Evolutionary conservation across 2,888 invertebrate genomes (phyloP).

Genomic region (Steinernema scapterisci): DNA sequence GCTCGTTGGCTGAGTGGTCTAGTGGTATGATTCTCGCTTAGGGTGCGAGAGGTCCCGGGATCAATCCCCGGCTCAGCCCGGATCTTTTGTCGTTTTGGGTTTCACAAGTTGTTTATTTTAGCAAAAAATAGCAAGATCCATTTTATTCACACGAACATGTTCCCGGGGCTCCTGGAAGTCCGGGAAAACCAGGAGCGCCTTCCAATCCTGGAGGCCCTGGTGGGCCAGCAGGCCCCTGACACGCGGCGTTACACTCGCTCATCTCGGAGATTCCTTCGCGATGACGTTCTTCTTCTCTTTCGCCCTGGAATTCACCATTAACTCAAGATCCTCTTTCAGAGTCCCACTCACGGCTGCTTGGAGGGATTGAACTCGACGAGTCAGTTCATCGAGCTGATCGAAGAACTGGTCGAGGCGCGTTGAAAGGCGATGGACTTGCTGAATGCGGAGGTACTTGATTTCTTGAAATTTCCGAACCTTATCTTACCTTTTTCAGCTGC

Average conservation of each 20-base stretch:
- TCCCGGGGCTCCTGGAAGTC: neutral
- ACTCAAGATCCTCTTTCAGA: too few relatives aligned
- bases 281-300: neutral
- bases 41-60: constrained; percentile 63
- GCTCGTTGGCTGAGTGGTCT: constrained; percentile 53
- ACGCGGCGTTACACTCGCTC: neutral
- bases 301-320: neutral
- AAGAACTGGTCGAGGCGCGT: neutral
- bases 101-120: neutral
- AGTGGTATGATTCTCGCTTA: constrained; percentile 63
- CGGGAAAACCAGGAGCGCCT: neutral
- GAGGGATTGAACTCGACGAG: constrained; percentile 1
- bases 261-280: constrained; percentile 11
- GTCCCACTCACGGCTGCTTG: neutral
- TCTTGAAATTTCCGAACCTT: neutral
- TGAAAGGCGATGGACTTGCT: neutral
- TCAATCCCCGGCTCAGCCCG: constrained; percentile 60
- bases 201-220: constrained; percentile 2
- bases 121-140: neutral
- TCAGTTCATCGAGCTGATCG: constrained; percentile 20
- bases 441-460: neutral
- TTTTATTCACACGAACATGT: neutral
- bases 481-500: neutral
- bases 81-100: neutral
- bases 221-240: constrained; percentile 2